A percentile compares a stretch with the other conserved stretches of the same genome.
These are phyloP conservation scores for Gila robusta DNA, from an alignment of 2,797 vertebrate species.

Conservation along the genomic window DNA sequence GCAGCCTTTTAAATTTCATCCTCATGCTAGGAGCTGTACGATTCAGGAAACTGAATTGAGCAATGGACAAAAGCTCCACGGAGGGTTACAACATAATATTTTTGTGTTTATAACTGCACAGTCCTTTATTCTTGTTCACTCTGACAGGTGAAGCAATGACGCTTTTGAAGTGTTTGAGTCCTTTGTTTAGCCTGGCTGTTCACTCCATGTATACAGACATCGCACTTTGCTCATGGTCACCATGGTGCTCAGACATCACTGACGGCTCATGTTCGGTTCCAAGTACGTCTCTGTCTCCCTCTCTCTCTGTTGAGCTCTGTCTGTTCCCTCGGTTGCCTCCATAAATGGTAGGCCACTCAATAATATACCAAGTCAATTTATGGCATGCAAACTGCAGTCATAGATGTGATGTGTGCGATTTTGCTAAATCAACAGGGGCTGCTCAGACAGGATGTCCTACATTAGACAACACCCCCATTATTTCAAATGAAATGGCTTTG, in stretches of 20 bases:
- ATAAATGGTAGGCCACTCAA: conserved; percentile 37
- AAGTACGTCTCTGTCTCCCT: neutral
- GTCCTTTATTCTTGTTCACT: conserved; percentile 11
- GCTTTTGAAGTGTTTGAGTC: conserved; percentile 38
- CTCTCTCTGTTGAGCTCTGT: conserved; percentile 3
- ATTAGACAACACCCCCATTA: conserved; percentile 7
- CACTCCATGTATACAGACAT: conserved; percentile 34
- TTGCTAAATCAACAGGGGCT: neutral
- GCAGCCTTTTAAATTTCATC: neutral
- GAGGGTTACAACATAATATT: neutral
- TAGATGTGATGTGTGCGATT: neutral
- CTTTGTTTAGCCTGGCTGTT: conserved; percentile 43
- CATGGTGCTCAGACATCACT: conserved; percentile 45
- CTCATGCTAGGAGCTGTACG: neutral
- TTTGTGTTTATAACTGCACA: neutral
- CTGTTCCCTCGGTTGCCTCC: neutral
- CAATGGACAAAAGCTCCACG: neutral
- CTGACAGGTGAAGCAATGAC: conserved; percentile 33
- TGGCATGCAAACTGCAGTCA: conserved; percentile 3
- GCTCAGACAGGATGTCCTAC: conserved; percentile 28
- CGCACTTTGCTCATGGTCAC: conserved; percentile 35
- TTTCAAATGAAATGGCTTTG: conserved; percentile 17
- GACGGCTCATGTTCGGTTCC: conserved; percentile 30
- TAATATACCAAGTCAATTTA: conserved; percentile 35
- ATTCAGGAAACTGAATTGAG: neutral